Evolutionary conservation across 2,888 invertebrate genomes (phyloP), one percentile per base, ranked within the genome.

Genomic region (Sceliomorpha sp.): DNA sequence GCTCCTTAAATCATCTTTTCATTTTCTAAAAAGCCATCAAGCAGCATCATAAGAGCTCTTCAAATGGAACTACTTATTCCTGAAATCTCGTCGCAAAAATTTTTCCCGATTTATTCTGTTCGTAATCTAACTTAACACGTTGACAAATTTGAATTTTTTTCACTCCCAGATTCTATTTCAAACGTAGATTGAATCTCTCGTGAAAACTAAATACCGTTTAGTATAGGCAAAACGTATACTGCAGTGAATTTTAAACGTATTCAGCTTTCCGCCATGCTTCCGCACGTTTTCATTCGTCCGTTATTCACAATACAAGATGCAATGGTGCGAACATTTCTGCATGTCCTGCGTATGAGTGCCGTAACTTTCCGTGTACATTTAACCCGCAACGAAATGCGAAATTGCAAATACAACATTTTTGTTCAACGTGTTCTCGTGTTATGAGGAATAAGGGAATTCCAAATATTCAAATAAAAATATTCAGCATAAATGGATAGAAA

Each of bases 261-360:
- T 26, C 48, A 24, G 36, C 36, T 48, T 36, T 36, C 36, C 27
- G 36, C 26, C 36, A 36, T 48, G 7, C 36, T 48, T 48, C 48
- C 48, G 27, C 36, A 27, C 48, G 48, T 36, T 36, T 48, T 36
- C 36, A 26, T 48, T 48, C 13, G 27, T 36, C 48, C 24, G 48
- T 48, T 48, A 48, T 36, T 36, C 36, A 36, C 36, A 48, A 48
- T 48, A 48, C 48, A 36, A 48, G 26, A 36, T 48, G 36, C 48
- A 48, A 27, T 48, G 36, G 36, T 27, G 48, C 26, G 36, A 27
- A 48, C 36, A 48, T 36, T 48, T 48, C 14, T 48, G 36, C 27
- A 48, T 48, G 36, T 48, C 32, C 36, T 36, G 34, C 24, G 24
- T 39, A 24, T 10, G 39, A 39, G 24, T 39, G 20, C 39, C 17